These are phyloP conservation scores for Ictidomys tridecemlineatus DNA, from an alignment of 2,113 vertebrate species.

Conservation along the genomic window DNA sequence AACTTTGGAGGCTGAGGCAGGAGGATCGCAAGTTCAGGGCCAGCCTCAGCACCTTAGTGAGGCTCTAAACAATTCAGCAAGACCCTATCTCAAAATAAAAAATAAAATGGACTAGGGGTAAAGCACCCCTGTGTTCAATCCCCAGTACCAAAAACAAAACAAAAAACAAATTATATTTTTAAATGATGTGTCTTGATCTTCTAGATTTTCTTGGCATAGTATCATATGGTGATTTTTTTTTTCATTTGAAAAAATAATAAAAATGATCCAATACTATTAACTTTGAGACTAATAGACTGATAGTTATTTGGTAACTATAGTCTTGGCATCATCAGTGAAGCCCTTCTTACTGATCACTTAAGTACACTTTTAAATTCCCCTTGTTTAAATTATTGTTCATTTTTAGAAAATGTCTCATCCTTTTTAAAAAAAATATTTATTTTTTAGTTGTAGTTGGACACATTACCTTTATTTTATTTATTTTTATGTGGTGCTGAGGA, in stretches of 20 bases:
- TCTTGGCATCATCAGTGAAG: conserved; percentile 3
- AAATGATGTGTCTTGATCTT: neutral
- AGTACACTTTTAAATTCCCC: conserved; percentile 14
- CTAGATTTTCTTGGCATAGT: conserved; percentile 8
- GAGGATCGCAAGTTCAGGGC: neutral
- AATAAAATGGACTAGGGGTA: neutral
- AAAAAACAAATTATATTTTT: neutral
- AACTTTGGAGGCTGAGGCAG: neutral
- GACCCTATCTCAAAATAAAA: neutral
- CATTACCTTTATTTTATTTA: too few species aligned
- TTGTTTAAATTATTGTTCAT: neutral
- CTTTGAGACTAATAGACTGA: neutral
- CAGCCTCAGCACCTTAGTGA: neutral
- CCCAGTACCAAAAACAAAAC: neutral
- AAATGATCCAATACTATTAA: conserved; percentile 8
- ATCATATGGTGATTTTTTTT: neutral
- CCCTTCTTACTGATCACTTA: neutral
- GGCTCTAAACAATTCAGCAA: neutral
- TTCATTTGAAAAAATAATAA: neutral
- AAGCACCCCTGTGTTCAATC: neutral
- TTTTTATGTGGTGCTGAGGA: too few species aligned
- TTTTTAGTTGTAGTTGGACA: too few species aligned
- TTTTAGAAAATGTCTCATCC: conserved; percentile 25
- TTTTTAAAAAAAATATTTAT: neutral
- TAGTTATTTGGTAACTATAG: neutral